Percentiles rank a stretch among this genome's conserved stretches.
Evolutionary conservation across 2,888 invertebrate genomes (phyloP).

Genomic region (Rhagium mordax): DNA sequence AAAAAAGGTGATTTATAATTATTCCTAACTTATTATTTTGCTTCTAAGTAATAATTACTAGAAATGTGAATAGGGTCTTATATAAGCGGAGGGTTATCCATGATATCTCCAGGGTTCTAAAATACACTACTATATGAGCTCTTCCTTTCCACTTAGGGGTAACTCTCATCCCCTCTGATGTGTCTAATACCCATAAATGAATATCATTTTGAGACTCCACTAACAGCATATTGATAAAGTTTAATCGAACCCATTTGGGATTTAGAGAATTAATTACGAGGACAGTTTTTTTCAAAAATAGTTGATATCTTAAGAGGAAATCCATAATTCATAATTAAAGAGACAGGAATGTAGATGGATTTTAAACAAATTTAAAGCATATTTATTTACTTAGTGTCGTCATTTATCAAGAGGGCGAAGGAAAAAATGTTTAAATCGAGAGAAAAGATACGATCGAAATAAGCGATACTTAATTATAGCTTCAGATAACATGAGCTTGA

Average conservation of each 20-base stretch:
- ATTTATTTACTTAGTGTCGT: background rate
- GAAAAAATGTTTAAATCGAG: background rate
- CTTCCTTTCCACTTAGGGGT: constrained; percentile 29
- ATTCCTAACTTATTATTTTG: background rate
- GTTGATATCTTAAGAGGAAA: background rate
- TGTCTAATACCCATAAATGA: constrained; percentile 47
- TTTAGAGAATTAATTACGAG: constrained; percentile 22
- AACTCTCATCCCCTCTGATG: constrained; percentile 46
- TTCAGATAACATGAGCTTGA: constrained; percentile 9
- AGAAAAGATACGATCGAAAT: constrained; percentile 14
- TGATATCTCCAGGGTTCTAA: constrained; percentile 13
- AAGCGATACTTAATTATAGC: background rate
- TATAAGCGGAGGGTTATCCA: background rate
- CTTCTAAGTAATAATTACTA: background rate
- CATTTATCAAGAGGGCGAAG: too few species aligned
- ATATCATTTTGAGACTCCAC: constrained; percentile 37
- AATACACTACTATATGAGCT: constrained; percentile 9
- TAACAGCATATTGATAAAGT: constrained; percentile 46
- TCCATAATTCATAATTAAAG: too few species aligned
- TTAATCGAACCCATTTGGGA: constrained; percentile 36
- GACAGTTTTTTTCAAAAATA: background rate
- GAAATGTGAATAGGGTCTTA: background rate
- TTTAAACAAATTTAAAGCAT: too few species aligned
- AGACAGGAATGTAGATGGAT: too few species aligned
- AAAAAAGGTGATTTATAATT: background rate